These are phyloP conservation scores for Palythoa heliodiscus DNA, from an alignment of 92 coral and sea anemone genomes.

Conservation along the genomic window DNA sequence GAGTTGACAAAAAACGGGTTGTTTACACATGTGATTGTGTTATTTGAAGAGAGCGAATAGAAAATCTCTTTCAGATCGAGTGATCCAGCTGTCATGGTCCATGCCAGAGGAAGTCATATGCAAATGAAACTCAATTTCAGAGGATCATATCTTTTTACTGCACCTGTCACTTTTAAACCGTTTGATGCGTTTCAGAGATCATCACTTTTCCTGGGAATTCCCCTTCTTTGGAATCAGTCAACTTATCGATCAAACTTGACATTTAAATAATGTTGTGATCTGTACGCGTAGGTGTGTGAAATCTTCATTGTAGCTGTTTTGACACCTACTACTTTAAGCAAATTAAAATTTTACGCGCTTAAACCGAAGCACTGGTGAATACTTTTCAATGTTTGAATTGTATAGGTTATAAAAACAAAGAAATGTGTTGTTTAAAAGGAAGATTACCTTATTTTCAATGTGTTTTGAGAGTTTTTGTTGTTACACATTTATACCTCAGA, in stretches of 20 bases:
- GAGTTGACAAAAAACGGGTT: background rate
- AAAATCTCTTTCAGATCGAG: conserved; percentile 5
- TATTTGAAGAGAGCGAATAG: background rate
- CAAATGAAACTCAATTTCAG: background rate
- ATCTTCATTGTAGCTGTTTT: background rate
- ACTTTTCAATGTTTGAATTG: background rate
- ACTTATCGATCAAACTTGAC: background rate
- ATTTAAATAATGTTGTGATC: background rate
- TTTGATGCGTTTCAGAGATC: background rate
- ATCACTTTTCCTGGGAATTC: background rate
- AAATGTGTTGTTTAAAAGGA: background rate
- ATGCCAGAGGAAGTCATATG: conserved; percentile 3
- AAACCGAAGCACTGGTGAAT: background rate
- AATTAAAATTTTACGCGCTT: background rate
- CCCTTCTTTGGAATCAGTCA: background rate
- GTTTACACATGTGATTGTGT: background rate
- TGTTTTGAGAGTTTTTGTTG: no score
- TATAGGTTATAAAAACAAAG: background rate
- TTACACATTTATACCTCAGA: no score
- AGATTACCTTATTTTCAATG: no score
- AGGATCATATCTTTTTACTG: background rate
- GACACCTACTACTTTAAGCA: background rate
- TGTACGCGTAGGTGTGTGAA: background rate
- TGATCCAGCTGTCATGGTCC: conserved; percentile 5
- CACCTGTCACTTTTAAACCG: background rate